These are phyloP conservation scores for Megastigmus dorsalis DNA, from an alignment of 2,888 invertebrate genomes.

Conservation along the genomic window DNA sequence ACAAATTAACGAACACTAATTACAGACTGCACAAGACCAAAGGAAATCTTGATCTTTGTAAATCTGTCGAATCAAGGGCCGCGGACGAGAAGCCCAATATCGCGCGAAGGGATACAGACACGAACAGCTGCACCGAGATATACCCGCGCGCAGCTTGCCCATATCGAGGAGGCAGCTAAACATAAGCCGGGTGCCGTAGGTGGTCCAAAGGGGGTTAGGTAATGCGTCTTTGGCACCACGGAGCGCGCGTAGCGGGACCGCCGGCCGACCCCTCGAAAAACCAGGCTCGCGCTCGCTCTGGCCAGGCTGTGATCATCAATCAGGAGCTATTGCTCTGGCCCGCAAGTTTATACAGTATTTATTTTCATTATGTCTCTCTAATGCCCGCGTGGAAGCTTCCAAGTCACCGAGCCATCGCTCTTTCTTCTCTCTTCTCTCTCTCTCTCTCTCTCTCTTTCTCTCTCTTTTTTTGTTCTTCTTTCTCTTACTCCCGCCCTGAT, in stretches of 20 bases:
- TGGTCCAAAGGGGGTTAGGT: slow-evolving; percentile 63
- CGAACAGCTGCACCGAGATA: slow-evolving; percentile 56
- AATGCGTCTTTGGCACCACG: slow-evolving; percentile 73
- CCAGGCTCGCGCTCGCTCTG: background rate
- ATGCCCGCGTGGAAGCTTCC: slow-evolving; percentile 8
- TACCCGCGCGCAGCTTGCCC: slow-evolving; percentile 48
- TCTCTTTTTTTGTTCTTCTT: background rate
- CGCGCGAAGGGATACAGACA: too few relatives aligned
- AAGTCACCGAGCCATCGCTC: slow-evolving; percentile 42
- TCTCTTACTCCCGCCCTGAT: background rate
- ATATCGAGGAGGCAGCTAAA: slow-evolving; percentile 18
- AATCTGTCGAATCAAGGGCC: too few relatives aligned
- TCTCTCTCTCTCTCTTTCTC: background rate
- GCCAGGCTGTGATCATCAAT: slow-evolving; percentile 51
- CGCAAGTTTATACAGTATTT: slow-evolving; percentile 73
- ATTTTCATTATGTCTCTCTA: slow-evolving; percentile 69
- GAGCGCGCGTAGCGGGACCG: too few relatives aligned
- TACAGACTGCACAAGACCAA: too few relatives aligned
- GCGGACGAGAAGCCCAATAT: too few relatives aligned
- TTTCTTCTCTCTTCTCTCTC: background rate
- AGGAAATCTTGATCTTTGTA: too few relatives aligned
- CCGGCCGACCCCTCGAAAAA: slow-evolving; percentile 52
- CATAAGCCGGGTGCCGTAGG: slow-evolving; percentile 62
- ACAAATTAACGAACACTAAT: too few relatives aligned
- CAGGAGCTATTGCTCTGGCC: slow-evolving; percentile 52